Base-by-base conservation (phyloP, 2,797 vertebrate species). In the Leptoclinus maculatus region DNA sequence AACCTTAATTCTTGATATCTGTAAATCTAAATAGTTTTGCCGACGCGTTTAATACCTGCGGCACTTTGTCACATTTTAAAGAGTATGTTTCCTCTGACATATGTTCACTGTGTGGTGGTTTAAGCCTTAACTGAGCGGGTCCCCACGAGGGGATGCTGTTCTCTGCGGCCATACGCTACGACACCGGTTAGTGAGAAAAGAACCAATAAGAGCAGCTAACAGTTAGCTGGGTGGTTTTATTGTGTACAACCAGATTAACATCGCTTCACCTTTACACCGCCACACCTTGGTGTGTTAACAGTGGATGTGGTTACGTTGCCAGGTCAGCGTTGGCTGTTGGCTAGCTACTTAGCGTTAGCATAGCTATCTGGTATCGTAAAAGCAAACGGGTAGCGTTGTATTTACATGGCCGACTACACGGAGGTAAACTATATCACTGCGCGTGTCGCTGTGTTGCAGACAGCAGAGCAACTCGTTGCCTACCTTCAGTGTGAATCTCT, bases 401-500 rank as follows among this genome's bases (percentile, higher is more conserved):
- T 36, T 41, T 43, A 5, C 2, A 25, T 0, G 17, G 11, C 2
- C 2, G 67, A 5, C 7, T 29, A 7, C 19, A 7, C 6, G 9
- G 2, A 1, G 0, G 0, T 11, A 0, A 4, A 51, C 2, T 0
- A 7, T 3, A 23, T 67, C 1, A 11, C 3, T 21, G 2, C 4
- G 1, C 2, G 0, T 19, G 23, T 10, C n/a, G 29, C 32, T 21
- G 17, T 12, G 10, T 17, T 14, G 11, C 9, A 32, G 0, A 57
- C 0, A 38, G 23, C 1, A 34, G 0, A 14, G 2, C 5, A 7
- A 19, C 11, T 23, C 1, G 34, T 11, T 5, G 60, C 47, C 71
- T 69, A 87, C 91, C 85, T 79, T 71, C 57, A 13, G 27, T 0
- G 29, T 60, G 7, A 29, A 21, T 62, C 68, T 41, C 39, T 3